Evolutionary conservation across 2,888 invertebrate genomes (phyloP).

Genomic region (Andrena hattorfiana): DNA sequence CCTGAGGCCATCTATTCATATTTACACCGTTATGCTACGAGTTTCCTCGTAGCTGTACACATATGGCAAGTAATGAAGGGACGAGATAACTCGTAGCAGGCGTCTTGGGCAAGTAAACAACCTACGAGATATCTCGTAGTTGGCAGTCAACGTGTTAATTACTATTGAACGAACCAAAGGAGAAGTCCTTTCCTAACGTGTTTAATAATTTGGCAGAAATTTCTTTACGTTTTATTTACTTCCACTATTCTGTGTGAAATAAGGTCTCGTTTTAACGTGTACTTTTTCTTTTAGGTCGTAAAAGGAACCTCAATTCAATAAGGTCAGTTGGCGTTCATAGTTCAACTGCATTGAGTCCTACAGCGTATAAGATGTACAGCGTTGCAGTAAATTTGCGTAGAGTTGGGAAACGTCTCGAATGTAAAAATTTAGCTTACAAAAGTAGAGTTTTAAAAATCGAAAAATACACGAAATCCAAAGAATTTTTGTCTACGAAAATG

Average conservation of each 20-base stretch:
- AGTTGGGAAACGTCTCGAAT: not conserved
- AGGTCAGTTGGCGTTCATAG: not conserved
- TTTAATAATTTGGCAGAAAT: too few species aligned
- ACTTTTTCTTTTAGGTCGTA: not conserved
- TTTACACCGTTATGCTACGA: too few species aligned
- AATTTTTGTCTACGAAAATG: not conserved
- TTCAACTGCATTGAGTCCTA: not conserved
- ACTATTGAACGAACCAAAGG: too few species aligned
- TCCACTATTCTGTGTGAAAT: not conserved
- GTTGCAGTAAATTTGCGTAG: not conserved
- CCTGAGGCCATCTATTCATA: too few species aligned
- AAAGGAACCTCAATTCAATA: not conserved
- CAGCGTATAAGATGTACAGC: not conserved
- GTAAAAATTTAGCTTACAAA: not conserved
- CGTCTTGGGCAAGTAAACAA: too few species aligned
- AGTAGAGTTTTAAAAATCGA: not conserved
- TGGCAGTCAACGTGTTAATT: too few species aligned
- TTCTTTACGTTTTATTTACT: too few species aligned
- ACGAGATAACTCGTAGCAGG: too few species aligned
- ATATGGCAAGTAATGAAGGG: too few species aligned
- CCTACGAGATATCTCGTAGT: too few species aligned
- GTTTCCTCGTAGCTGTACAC: too few species aligned
- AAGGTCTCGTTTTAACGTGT: constrained; percentile 1
- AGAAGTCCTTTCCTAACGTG: too few species aligned
- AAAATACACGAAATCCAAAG: not conserved